phyloP scores from a whole-genome alignment of 2,113 vertebrate species.

The Hypanus sabinus region DNA sequence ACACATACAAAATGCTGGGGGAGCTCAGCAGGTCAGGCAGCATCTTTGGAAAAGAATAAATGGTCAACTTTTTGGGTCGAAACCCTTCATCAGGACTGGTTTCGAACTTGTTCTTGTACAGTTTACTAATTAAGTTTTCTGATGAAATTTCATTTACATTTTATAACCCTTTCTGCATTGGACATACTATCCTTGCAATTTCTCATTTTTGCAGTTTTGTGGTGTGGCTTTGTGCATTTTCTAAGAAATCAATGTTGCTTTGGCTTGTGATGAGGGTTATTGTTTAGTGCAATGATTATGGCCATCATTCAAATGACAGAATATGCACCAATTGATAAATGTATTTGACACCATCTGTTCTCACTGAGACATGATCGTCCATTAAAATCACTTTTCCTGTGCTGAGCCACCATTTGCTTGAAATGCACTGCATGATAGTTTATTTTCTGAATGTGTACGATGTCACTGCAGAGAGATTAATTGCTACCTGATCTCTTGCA shows the following conservation, averaged over 20 bases:
- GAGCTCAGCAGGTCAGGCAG: too few relatives aligned
- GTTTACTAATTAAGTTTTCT: not conserved
- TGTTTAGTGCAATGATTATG: not conserved
- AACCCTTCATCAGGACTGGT: too few relatives aligned
- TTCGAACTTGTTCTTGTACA: not conserved
- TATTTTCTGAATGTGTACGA: not conserved
- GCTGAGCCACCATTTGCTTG: not conserved
- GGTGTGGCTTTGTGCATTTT: not conserved
- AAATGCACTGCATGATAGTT: not conserved
- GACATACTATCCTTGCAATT: not conserved
- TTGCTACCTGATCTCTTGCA: not conserved
- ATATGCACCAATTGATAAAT: not conserved
- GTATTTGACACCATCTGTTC: not conserved
- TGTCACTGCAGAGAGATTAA: constrained; percentile 11
- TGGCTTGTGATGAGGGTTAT: not conserved
- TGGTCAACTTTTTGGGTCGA: too few relatives aligned
- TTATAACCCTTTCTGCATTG: not conserved
- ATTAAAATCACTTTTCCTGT: not conserved
- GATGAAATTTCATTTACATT: not conserved
- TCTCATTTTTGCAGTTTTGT: not conserved
- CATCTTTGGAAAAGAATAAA: too few relatives aligned
- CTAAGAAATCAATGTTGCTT: not conserved
- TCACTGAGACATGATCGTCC: not conserved
- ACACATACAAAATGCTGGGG: too few relatives aligned
- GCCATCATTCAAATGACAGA: not conserved